Conservation (phyloP, 1,140 invertebrate genomes). For the Doryteuthis pealeii region DNA sequence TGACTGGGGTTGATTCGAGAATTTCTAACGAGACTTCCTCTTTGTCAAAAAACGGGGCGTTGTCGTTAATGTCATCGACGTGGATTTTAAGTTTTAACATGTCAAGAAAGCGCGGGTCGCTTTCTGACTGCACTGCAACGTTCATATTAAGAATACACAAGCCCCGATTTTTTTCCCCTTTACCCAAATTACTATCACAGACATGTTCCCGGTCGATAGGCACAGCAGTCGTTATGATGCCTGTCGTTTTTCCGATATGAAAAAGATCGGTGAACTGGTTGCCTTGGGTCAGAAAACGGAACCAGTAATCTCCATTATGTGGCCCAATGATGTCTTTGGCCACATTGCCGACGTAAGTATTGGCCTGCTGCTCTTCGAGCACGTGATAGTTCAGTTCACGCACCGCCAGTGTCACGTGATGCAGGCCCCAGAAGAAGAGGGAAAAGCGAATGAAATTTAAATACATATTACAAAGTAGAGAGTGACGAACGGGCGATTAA, state of each 20-base stretch:
- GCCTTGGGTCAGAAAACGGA: conserved; percentile 38
- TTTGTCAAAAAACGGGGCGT: conserved; percentile 76
- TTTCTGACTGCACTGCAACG: conserved; percentile 37
- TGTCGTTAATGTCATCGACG: conserved; percentile 87
- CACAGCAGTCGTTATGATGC: conserved; percentile 32
- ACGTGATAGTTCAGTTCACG: background rate
- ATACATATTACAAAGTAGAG: background rate
- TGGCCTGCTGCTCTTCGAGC: background rate
- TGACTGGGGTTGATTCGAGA: conserved; percentile 57
- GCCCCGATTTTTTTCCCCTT: background rate
- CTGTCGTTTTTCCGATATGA: conserved; percentile 33
- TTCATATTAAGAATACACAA: conserved; percentile 40
- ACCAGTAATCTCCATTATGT: conserved; percentile 13
- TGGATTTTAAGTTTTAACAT: conserved; percentile 44
- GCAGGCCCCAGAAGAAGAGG: background rate
- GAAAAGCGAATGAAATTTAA: background rate
- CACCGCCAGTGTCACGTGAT: background rate
- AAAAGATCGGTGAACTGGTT: conserved; percentile 61
- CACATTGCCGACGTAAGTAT: conserved; percentile 2
- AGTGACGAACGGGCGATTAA: background rate
- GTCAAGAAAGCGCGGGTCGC: conserved; percentile 32
- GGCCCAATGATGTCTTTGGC: background rate
- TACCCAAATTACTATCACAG: conserved; percentile 27
- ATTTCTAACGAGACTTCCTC: conserved; percentile 37
- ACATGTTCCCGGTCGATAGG: conserved; percentile 43